Evolutionary conservation across 1,140 invertebrate species (phyloP).

Genomic region (Drosophila tani): DNA sequence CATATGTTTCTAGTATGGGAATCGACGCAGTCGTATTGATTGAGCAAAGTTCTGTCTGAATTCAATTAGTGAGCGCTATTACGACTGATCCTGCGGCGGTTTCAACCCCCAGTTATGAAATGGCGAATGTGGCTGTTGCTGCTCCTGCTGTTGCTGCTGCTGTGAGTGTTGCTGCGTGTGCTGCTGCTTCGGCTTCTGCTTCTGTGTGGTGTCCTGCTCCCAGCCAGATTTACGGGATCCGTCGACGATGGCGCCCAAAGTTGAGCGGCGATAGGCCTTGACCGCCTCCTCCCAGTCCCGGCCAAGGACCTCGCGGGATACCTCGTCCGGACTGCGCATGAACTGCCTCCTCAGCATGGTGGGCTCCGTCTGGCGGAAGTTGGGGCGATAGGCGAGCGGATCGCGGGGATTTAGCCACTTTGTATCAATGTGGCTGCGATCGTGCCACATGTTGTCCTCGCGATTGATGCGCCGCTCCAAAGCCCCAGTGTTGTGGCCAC

Average conservation of each 20-base stretch:
- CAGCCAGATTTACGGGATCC: not conserved
- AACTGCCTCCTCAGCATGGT: constrained; percentile 38
- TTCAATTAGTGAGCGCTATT: not conserved
- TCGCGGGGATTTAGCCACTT: constrained; percentile 52
- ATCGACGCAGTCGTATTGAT: too few relatives aligned
- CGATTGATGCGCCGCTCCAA: constrained; percentile 30
- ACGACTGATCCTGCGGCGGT: not conserved
- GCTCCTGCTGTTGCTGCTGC: not conserved
- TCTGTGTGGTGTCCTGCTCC: not conserved
- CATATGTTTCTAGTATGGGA: not conserved
- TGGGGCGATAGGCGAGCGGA: constrained; percentile 42
- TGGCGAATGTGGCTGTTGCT: not conserved
- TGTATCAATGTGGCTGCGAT: constrained; percentile 23
- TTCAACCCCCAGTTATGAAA: not conserved
- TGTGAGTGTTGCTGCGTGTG: not conserved
- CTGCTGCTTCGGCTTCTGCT: not conserved
- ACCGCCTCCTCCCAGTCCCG: constrained; percentile 54
- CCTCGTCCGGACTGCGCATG: constrained; percentile 69
- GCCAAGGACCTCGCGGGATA: constrained; percentile 44
- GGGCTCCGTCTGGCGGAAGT: constrained; percentile 57
- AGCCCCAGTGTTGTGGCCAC: not conserved
- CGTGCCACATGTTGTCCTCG: constrained; percentile 66
- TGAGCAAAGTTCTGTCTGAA: not conserved
- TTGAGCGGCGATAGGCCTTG: not conserved
- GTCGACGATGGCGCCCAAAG: not conserved